phyloP scores from a whole-genome alignment of 2,797 vertebrate species.

The Bradypodion pumilum region DNA sequence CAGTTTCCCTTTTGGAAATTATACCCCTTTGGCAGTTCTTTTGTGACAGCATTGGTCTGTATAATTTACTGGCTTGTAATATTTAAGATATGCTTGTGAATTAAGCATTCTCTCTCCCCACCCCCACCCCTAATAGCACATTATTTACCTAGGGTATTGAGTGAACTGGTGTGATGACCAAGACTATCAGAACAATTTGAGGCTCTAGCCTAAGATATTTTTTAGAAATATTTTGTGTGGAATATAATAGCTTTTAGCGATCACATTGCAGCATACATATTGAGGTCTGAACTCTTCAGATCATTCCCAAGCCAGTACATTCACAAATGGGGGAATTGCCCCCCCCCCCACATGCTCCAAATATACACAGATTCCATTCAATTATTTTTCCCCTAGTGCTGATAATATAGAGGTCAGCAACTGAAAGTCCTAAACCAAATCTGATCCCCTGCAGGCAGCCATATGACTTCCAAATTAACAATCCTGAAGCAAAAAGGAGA shows the following conservation, averaged over 20 bases:
- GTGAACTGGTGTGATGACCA: not conserved
- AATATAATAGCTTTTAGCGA: not conserved
- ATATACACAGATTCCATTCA: not conserved
- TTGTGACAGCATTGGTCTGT: not conserved
- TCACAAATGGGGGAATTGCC: not conserved
- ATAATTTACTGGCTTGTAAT: conserved; percentile 26
- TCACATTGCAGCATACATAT: not conserved
- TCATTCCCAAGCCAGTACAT: not conserved
- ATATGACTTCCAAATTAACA: not conserved
- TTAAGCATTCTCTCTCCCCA: too few relatives aligned
- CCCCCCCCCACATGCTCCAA: not conserved
- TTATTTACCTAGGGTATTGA: conserved; percentile 5
- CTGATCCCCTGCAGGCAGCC: not conserved
- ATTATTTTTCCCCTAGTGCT: not conserved
- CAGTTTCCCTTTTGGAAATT: conserved; percentile 1
- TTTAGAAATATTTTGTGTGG: not conserved
- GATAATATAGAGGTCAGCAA: not conserved
- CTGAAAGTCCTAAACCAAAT: not conserved
- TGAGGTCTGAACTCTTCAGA: not conserved
- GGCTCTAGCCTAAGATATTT: not conserved
- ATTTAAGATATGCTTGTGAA: not conserved
- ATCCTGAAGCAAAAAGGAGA: not conserved
- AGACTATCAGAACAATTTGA: not conserved
- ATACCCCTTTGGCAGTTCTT: not conserved
- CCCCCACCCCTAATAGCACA: not conserved